Conservation (phyloP, 2,113 vertebrate genomes). For the Anoura caudifer region DNA sequence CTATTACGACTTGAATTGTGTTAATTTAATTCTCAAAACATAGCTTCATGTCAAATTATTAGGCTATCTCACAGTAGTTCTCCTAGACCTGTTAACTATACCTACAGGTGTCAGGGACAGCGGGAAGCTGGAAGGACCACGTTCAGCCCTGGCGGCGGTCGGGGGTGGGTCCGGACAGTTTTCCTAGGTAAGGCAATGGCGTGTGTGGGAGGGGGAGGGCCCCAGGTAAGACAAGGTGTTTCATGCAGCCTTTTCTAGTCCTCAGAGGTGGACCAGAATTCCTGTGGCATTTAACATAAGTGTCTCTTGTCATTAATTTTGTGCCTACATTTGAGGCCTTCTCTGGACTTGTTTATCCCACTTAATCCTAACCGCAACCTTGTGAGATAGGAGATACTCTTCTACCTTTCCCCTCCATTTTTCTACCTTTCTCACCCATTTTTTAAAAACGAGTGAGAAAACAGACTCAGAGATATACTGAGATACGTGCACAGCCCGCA, state of each 20-base stretch:
- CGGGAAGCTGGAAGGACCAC: background rate
- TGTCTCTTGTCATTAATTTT: background rate
- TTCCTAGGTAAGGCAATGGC: background rate
- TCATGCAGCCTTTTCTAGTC: background rate
- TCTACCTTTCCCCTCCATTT: too few relatives aligned
- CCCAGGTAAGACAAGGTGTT: background rate
- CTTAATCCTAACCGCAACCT: background rate
- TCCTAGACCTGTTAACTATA: background rate
- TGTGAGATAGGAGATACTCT: background rate
- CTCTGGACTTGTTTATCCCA: background rate
- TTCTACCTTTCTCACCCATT: background rate
- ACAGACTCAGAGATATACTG: background rate
- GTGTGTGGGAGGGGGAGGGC: background rate
- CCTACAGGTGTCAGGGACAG: background rate
- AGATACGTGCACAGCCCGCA: fast-evolving
- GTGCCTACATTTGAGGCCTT: background rate
- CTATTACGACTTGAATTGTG: background rate
- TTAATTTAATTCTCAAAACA: background rate
- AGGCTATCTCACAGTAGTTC: background rate
- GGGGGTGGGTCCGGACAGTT: background rate
- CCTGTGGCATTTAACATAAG: background rate
- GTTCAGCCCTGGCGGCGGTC: background rate
- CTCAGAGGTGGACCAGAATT: background rate
- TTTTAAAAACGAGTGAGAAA: too few relatives aligned
- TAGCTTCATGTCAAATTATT: background rate